These are phyloP conservation scores for Menura novaehollandiae DNA, from an alignment of 2,113 vertebrate genomes.

Conservation along the genomic window DNA sequence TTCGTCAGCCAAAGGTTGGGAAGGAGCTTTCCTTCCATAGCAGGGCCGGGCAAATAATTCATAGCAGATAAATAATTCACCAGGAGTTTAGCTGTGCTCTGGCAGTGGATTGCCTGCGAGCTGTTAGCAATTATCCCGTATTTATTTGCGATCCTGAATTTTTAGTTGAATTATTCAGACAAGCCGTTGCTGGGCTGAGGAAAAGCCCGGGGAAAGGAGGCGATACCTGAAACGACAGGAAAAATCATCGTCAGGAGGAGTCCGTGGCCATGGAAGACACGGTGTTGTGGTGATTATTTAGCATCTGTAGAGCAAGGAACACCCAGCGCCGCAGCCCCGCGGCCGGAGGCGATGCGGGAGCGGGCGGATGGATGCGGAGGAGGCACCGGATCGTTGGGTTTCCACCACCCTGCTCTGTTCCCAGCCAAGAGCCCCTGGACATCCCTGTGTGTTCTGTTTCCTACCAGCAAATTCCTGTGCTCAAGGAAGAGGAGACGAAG, in stretches of 20 bases:
- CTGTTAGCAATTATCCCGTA: not conserved
- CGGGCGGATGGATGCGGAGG: not conserved
- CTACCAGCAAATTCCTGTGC: not conserved
- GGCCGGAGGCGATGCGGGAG: not conserved
- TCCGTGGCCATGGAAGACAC: accelerated
- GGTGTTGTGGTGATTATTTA: not conserved
- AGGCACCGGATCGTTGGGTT: not conserved
- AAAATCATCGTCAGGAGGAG: not conserved
- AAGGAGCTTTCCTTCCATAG: not conserved
- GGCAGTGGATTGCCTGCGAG: not conserved
- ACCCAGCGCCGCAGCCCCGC: not conserved
- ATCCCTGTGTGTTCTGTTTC: not conserved
- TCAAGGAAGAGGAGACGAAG: not conserved
- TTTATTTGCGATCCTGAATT: not conserved
- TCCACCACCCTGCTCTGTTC: not conserved
- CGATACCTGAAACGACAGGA: not conserved
- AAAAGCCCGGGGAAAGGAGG: not conserved
- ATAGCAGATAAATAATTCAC: slow-evolving; percentile 25
- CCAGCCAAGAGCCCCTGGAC: not conserved
- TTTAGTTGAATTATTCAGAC: slow-evolving; percentile 27
- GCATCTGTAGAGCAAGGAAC: not conserved
- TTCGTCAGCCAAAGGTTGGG: slow-evolving; percentile 4
- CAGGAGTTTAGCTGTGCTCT: not conserved
- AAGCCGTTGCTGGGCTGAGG: not conserved
- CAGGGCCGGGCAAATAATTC: not conserved